A percentile compares a stretch with the other conserved stretches of the same genome.
These are phyloP conservation scores for Pionites leucogaster DNA, from an alignment of 2,113 vertebrate genomes.

Conservation along the genomic window DNA sequence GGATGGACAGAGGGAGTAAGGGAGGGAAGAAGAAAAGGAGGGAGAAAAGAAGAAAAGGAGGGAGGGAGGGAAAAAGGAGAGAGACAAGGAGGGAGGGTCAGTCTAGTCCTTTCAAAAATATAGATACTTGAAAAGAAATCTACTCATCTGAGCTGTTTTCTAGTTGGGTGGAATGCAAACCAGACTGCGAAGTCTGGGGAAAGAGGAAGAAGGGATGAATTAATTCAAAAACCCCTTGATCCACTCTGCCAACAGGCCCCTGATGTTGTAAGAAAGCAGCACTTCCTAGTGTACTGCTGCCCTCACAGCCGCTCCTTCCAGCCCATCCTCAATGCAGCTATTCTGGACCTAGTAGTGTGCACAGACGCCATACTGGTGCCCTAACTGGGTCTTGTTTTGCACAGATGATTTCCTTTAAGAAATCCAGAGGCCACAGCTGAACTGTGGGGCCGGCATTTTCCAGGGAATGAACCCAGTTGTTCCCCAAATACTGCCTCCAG, in stretches of 20 bases:
- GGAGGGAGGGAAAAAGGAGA: fast-evolving
- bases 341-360: not conserved
- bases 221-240: not conserved
- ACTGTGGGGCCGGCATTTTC: not conserved
- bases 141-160: not conserved
- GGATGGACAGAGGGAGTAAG: not conserved
- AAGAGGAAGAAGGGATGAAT: not conserved
- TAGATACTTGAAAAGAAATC: not conserved
- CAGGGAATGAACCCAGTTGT: not conserved
- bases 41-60: not conserved
- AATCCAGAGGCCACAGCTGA: not conserved
- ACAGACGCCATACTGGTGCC: not conserved
- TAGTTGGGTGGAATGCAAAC: not conserved
- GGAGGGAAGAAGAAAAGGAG: too few species aligned
- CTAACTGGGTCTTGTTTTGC: not conserved
- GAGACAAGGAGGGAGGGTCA: not conserved
- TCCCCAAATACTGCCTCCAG: not conserved
- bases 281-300: not conserved
- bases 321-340: not conserved
- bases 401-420: not conserved
- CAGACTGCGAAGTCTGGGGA: not conserved
- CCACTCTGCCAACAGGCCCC: not conserved
- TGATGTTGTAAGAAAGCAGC: not conserved
- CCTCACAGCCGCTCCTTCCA: not conserved
- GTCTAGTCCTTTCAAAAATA: not conserved